phyloP scores from a whole-genome alignment of 2,888 invertebrate species.

The Pyrrhia umbra region DNA sequence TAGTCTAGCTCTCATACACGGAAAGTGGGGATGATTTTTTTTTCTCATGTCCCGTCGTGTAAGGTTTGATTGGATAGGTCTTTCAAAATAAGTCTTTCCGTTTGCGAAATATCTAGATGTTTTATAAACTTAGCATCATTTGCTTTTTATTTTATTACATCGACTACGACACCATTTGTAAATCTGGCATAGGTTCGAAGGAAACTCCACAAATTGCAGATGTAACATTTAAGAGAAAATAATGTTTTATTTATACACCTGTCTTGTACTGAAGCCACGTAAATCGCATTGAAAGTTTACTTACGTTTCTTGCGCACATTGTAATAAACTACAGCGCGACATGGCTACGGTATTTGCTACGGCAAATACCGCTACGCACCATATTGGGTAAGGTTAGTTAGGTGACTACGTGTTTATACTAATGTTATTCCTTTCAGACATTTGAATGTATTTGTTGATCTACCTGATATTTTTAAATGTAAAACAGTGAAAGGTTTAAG shows the following conservation, averaged over 20 bases:
- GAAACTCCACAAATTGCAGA: not conserved
- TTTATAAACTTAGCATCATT: too few species aligned
- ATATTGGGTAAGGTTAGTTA: conserved; percentile 42
- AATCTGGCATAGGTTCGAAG: not conserved
- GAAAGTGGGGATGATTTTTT: too few species aligned
- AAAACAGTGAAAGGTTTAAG: conserved; percentile 25
- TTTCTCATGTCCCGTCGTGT: too few species aligned
- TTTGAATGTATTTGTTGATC: conserved; percentile 30
- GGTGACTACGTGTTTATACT: conserved; percentile 16
- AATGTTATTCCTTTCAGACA: conserved; percentile 26
- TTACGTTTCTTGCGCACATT: conserved; percentile 10
- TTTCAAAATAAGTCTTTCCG: too few species aligned
- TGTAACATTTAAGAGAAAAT: not conserved
- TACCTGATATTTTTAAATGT: conserved; percentile 2
- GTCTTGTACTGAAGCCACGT: conserved; percentile 12
- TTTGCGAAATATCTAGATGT: too few species aligned
- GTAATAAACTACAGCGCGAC: conserved; percentile 30
- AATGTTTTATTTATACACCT: conserved; percentile 2
- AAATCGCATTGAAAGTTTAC: conserved; percentile 20
- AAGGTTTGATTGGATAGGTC: too few species aligned
- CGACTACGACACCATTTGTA: too few species aligned
- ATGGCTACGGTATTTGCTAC: conserved; percentile 30
- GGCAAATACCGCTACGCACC: conserved; percentile 34
- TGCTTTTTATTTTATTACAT: too few species aligned
- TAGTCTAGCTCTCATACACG: too few species aligned